Percentiles rank a stretch among this genome's conserved stretches.
Evolutionary conservation across 1,140 invertebrate genomes (phyloP).

Genomic region (Lineus longissimus): DNA sequence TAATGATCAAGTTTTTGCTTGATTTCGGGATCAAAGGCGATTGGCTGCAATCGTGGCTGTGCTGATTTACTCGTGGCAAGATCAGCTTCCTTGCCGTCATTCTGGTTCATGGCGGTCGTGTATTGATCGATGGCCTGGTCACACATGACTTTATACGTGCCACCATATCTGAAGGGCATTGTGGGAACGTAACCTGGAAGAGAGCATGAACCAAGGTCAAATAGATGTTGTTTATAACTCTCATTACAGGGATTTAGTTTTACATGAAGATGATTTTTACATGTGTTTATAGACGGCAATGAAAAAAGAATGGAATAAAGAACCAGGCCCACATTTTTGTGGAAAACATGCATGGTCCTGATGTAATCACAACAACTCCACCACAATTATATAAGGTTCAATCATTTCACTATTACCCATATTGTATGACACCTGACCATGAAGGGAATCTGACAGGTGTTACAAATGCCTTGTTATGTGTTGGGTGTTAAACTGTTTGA

Average conservation of each 20-base stretch:
- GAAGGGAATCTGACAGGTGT: no score
- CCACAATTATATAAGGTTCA: no score
- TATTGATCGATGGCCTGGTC: slow-evolving; percentile 47
- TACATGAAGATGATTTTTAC: neutral
- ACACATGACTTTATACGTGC: slow-evolving; percentile 50
- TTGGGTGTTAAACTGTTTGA: no score
- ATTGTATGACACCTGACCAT: no score
- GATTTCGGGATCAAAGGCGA: slow-evolving; percentile 43
- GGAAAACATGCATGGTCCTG: no score
- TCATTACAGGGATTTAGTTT: neutral
- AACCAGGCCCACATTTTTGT: no score
- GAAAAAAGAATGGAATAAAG: no score
- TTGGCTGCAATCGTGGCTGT: slow-evolving; percentile 37
- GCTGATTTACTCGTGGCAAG: slow-evolving; percentile 31
- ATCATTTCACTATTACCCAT: no score
- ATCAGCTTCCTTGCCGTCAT: slow-evolving; percentile 33
- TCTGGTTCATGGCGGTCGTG: slow-evolving; percentile 33
- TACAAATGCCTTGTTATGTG: no score
- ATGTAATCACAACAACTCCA: no score
- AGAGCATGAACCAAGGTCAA: neutral
- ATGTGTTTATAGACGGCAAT: no score
- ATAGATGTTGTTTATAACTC: no score
- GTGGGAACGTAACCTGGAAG: slow-evolving; percentile 50
- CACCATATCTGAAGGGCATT: slow-evolving; percentile 48
- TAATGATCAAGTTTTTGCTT: slow-evolving; percentile 42